Evolutionary conservation across 2,113 vertebrate genomes (phyloP).

Genomic region (Hydropotes inermis): DNA sequence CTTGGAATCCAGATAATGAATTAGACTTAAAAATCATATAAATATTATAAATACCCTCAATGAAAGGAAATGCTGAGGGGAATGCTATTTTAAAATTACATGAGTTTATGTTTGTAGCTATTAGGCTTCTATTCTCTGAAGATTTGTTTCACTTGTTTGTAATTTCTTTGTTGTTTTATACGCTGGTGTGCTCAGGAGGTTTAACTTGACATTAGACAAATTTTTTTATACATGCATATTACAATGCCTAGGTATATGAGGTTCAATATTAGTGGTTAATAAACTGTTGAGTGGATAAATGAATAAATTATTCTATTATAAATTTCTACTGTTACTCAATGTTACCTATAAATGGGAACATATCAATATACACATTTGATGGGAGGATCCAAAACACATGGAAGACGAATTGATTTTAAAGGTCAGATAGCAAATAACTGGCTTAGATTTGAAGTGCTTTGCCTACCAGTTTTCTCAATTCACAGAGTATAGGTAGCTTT

Average conservation of each 20-base stretch:
- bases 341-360: background rate
- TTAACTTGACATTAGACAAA: background rate
- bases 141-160: background rate
- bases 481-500: background rate
- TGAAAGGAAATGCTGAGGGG: background rate
- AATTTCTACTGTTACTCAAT: background rate
- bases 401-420: background rate
- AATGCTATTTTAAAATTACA: background rate
- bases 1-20: background rate
- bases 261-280: background rate
- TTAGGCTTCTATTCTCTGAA: background rate
- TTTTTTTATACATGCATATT: background rate
- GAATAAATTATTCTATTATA: background rate
- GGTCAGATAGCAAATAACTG: background rate
- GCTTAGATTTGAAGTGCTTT: background rate
- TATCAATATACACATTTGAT: background rate
- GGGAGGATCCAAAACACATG: background rate
- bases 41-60: background rate
- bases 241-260: background rate
- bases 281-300: background rate
- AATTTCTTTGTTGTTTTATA: background rate
- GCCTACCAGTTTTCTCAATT: background rate
- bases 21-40: background rate
- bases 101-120: background rate
- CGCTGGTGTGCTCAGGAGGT: background rate